These are phyloP conservation scores for Napeogenes inachia DNA, from an alignment of 2,888 invertebrate genomes.

Conservation along the genomic window DNA sequence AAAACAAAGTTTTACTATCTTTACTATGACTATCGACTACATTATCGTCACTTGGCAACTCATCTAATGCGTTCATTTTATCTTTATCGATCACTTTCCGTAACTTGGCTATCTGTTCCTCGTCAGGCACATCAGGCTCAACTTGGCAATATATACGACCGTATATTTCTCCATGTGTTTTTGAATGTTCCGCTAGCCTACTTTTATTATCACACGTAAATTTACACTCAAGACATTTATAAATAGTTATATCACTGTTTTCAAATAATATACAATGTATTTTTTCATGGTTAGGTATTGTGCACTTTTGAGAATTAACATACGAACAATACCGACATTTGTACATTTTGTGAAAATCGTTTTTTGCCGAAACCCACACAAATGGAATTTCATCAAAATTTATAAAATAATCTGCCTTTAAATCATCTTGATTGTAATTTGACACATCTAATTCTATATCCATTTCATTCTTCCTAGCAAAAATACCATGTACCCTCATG, in stretches of 20 bases:
- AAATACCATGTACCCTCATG: slow-evolving; percentile 83
- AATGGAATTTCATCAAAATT: slow-evolving; percentile 80
- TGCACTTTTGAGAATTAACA: slow-evolving; percentile 87
- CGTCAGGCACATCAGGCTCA: slow-evolving; percentile 80
- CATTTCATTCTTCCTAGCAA: slow-evolving; percentile 62
- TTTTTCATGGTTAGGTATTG: slow-evolving; percentile 89
- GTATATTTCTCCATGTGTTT: slow-evolving; percentile 84
- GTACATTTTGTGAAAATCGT: slow-evolving; percentile 87
- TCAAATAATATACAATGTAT: slow-evolving; percentile 81
- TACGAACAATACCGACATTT: slow-evolving; percentile 91
- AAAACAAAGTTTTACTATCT: slow-evolving; percentile 77
- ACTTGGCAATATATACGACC: slow-evolving; percentile 85
- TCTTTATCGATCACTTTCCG: slow-evolving; percentile 62
- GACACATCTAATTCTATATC: slow-evolving; percentile 63
- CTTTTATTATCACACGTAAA: slow-evolving; percentile 86
- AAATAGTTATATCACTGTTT: slow-evolving; percentile 71
- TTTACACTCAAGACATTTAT: slow-evolving; percentile 87
- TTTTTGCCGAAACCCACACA: slow-evolving; percentile 86
- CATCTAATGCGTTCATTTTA: slow-evolving; percentile 47
- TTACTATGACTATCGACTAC: slow-evolving; percentile 39
- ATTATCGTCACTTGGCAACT: slow-evolving; percentile 46
- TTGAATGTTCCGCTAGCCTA: slow-evolving; percentile 83
- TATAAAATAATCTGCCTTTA: slow-evolving; percentile 44
- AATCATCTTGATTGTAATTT: slow-evolving; percentile 40
- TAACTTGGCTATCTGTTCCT: slow-evolving; percentile 78